Evolutionary conservation across 1,140 invertebrate species (phyloP).

Genomic region (Camponotus vicinus): DNA sequence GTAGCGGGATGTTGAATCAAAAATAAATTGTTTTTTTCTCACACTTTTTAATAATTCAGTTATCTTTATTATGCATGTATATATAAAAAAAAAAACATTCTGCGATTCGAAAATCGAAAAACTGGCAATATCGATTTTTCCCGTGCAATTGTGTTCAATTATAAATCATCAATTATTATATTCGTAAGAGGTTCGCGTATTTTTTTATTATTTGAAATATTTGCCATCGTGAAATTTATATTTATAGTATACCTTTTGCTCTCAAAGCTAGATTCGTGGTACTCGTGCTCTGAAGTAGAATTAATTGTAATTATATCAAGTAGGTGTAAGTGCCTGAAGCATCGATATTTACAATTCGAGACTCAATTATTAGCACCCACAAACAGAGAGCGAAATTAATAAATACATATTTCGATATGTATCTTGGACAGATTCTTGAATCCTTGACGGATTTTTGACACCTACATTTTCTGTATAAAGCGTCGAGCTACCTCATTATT

Average conservation of each 20-base stretch:
- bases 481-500: not conserved
- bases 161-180: not conserved
- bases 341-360: conserved; percentile 6
- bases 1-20: not conserved
- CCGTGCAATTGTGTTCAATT: too few relatives aligned
- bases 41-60: not conserved
- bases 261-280: not conserved
- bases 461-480: not conserved
- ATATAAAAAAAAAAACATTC: too few relatives aligned
- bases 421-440: not conserved
- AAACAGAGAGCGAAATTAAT: not conserved
- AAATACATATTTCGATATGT: not conserved
- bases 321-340: not conserved
- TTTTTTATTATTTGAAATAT: not conserved
- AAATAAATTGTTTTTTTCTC: not conserved
- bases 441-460: not conserved
- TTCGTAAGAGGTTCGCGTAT: not conserved
- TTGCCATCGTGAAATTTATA: not conserved
- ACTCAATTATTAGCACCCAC: conserved; percentile 10
- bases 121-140: too few relatives aligned
- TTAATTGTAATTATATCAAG: conserved; percentile 26
- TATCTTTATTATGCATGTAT: not conserved
- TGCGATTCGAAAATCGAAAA: too few relatives aligned
- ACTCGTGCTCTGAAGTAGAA: not conserved
- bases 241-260: not conserved